These are phyloP conservation scores for Aphaenogaster rudis DNA, from an alignment of 1,140 invertebrate genomes.

Conservation along the genomic window DNA sequence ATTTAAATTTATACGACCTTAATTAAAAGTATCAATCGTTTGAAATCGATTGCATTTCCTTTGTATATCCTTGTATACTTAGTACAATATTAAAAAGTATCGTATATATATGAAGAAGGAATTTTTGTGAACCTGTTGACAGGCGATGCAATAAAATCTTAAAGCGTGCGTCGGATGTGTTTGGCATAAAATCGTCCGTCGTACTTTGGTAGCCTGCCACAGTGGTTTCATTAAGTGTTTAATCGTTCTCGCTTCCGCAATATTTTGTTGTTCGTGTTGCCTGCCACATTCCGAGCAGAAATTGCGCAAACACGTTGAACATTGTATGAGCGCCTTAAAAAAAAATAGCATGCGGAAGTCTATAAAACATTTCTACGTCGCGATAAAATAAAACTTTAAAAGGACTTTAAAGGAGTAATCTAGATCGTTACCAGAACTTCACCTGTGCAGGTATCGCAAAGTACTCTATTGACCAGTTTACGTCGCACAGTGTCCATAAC, in stretches of 20 bases:
- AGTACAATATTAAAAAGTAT: background rate
- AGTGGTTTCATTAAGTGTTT: slow-evolving; percentile 82
- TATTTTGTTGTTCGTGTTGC: slow-evolving; percentile 81
- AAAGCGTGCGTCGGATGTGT: slow-evolving; percentile 81
- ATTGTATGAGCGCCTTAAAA: slow-evolving; percentile 83
- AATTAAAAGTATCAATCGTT: slow-evolving; percentile 10
- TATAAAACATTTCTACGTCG: slow-evolving; percentile 1
- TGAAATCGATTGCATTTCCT: background rate
- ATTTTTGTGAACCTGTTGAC: slow-evolving; percentile 79
- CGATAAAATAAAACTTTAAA: slow-evolving; percentile 13
- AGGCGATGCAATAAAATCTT: slow-evolving; percentile 84
- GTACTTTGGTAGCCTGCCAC: slow-evolving; percentile 83
- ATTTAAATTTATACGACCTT: background rate
- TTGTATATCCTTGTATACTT: background rate
- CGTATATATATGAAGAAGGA: background rate
- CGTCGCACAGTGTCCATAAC: slow-evolving; percentile 81
- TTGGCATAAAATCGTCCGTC: slow-evolving; percentile 81
- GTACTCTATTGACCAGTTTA: slow-evolving; percentile 77
- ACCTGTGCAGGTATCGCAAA: slow-evolving; percentile 82
- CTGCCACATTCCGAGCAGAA: slow-evolving; percentile 84
- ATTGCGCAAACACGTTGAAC: slow-evolving; percentile 84
- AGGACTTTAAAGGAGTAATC: too few relatives aligned
- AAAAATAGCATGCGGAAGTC: background rate
- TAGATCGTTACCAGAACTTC: slow-evolving; percentile 78
- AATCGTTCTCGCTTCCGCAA: slow-evolving; percentile 61